Conservation (phyloP, 2,113 vertebrate species). For the Esox niger region DNA sequence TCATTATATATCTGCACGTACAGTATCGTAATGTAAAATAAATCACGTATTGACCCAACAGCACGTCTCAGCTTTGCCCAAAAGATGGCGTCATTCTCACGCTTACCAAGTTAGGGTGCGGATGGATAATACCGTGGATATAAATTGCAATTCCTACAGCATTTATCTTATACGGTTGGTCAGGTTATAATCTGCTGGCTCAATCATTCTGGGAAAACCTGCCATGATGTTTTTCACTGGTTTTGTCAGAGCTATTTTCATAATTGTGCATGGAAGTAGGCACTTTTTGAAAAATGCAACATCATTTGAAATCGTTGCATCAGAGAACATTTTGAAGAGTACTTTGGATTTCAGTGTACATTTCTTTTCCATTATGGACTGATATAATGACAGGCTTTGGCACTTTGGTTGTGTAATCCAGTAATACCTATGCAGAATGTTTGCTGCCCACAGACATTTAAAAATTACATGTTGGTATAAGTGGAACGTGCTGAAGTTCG, state of each 20-base stretch:
- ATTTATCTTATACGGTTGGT: not conserved
- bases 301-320: not conserved
- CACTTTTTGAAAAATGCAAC: not conserved
- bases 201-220: not conserved
- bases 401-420: not conserved
- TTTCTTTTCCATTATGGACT: too few species aligned
- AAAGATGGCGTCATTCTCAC: conserved; percentile 10
- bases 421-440: not conserved
- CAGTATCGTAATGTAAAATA: too few species aligned
- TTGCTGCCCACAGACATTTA: not conserved
- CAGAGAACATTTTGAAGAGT: not conserved
- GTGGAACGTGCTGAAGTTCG: not conserved
- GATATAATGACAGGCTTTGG: not conserved
- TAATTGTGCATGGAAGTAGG: not conserved
- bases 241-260: not conserved
- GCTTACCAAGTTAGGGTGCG: not conserved
- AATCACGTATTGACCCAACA: too few species aligned
- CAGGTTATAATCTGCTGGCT: not conserved
- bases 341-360: not conserved
- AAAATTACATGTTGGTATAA: not conserved
- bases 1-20: not conserved
- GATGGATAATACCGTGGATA: too few species aligned
- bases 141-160: not conserved
- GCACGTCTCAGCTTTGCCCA: conserved; percentile 8
- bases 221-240: not conserved